Conservation (phyloP, 2,888 invertebrate species). For the Nemotelus nigrinus region DNA sequence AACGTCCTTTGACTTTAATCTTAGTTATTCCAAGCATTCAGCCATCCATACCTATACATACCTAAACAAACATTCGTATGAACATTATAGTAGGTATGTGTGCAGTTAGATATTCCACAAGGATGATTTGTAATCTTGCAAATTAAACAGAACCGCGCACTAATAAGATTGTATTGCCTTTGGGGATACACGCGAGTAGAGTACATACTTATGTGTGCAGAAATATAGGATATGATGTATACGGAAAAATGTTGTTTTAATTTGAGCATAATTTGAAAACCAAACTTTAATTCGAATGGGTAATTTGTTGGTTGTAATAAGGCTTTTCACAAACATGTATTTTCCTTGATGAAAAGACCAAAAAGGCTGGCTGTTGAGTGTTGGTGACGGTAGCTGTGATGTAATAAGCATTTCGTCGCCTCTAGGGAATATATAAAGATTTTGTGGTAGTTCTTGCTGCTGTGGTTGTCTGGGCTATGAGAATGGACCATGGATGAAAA, state of each 20-base stretch:
- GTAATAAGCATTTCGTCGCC: too few species aligned
- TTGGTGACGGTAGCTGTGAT: neutral
- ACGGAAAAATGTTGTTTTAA: conserved; percentile 14
- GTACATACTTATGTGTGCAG: neutral
- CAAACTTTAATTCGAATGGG: conserved; percentile 16
- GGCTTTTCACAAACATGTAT: neutral
- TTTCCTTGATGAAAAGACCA: neutral
- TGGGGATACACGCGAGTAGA: neutral
- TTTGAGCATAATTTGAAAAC: conserved; percentile 1
- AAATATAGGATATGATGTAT: too few species aligned
- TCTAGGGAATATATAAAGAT: too few species aligned
- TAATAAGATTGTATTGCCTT: conserved; percentile 14
- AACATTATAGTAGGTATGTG: too few species aligned
- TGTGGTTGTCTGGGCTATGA: too few species aligned
- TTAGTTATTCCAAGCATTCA: neutral
- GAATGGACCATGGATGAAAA: too few species aligned
- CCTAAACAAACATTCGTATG: too few species aligned
- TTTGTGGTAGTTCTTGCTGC: too few species aligned
- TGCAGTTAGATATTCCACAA: too few species aligned
- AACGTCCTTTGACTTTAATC: neutral
- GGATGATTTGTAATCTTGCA: conserved; percentile 22
- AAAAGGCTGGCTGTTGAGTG: neutral
- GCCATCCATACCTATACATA: too few species aligned
- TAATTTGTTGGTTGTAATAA: conserved; percentile 23
- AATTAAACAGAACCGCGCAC: conserved; percentile 26